A percentile compares a stretch with the other conserved stretches of the same genome.
These are phyloP conservation scores for Lophotriccus pileatus DNA, from an alignment of 2,797 vertebrate species.

Conservation along the genomic window DNA sequence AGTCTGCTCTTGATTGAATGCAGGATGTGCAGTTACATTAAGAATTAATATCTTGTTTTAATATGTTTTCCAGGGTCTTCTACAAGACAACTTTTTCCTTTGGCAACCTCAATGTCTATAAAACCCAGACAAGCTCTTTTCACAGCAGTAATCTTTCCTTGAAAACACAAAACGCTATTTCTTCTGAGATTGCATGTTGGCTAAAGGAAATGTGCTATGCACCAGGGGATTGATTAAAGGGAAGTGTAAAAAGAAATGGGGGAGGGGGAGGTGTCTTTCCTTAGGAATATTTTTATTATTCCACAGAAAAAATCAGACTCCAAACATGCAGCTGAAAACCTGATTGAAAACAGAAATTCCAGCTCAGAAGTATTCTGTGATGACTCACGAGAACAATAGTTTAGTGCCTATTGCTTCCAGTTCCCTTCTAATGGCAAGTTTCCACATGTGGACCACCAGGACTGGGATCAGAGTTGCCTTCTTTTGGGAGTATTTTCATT, in stretches of 20 bases:
- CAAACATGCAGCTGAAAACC: background rate
- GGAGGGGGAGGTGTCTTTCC: background rate
- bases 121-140: background rate
- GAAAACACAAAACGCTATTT: background rate
- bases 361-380: background rate
- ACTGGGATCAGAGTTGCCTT: conserved; percentile 29
- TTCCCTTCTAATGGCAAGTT: conserved; percentile 12
- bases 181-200: background rate
- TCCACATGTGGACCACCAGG: conserved; percentile 48
- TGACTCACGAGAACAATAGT: conserved; percentile 46
- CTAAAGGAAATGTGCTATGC: background rate
- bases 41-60: conserved; percentile 41
- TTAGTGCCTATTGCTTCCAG: conserved; percentile 41
- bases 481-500: conserved; percentile 32
- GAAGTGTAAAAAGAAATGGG: background rate
- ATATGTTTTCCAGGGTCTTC: background rate
- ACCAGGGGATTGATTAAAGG: conserved; percentile 21
- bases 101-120: background rate
- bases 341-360: conserved; percentile 46
- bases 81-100: background rate
- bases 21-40: background rate
- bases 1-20: background rate
- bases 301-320: background rate
- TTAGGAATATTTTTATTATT: background rate
- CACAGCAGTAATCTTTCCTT: background rate